Evolutionary conservation across 1,140 invertebrate genomes (phyloP), one percentile per base, ranked within the genome.

Genomic region (Physella acuta): DNA sequence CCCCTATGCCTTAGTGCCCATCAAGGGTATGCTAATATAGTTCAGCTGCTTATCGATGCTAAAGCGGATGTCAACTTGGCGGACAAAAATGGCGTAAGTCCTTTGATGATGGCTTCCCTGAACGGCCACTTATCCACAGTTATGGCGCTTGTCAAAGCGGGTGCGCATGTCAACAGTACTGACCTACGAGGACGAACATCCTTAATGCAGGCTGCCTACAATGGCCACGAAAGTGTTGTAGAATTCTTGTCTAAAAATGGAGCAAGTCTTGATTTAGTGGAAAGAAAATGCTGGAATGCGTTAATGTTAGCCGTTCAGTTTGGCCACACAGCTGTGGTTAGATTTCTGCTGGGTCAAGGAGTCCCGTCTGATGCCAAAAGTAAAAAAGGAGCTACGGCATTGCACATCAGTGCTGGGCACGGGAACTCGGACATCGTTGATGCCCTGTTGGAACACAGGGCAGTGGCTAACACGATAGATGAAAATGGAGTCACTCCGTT

Each of bases 271-370:
- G 53, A 11, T 2, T 61, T 61, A 39, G 37, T 30, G 31, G 71
- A 72, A 39, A 58, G 52, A 28, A 68, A 72, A 52, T 66, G 71
- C 11, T 65, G 66, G 56, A 72, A 65, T 11, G 71, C 71, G 5
- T 53, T 72, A 3, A 72, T 72, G 71, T 53, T 72, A 30, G 70
- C 70, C 24, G 55, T 63, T 34, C 70, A 71, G 60, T 62, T 62
- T n/a, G 33, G 36, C 20, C 63, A 64, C 17, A 64, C 70, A 24
- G 37, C 63, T 44, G 63, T 66, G 0, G 70, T 67, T 0, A 31
- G 30, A 4, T 24, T 31, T 30, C 39, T 72, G 17, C 31, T 69
- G 60, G 53, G 51, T 5, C 34, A 58, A 5, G 51, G 24, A 1
- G 49, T 44, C 16, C 56, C 37, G n/a, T 33, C 36, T 28, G 53